Evolutionary conservation across 1,140 invertebrate genomes (phyloP).

Genomic region (Leptinotarsa undecemlineata): DNA sequence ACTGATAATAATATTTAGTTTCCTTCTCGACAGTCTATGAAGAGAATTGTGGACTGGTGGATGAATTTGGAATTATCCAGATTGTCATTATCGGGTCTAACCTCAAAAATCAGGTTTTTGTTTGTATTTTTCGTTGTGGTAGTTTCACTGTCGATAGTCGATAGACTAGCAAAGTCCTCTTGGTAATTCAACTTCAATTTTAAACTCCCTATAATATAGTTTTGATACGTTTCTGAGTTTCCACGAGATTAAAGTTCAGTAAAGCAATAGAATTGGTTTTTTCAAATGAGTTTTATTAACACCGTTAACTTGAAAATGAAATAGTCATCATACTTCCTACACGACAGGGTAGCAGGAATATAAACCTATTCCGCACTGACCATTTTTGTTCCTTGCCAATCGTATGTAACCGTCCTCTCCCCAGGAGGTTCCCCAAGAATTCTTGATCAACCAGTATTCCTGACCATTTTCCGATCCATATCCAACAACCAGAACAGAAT

Average conservation of each 20-base stretch:
- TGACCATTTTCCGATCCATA: background rate
- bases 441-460: slow-evolving; percentile 57
- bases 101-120: too few relatives aligned
- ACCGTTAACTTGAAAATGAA: background rate
- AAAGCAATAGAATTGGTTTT: background rate
- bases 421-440: slow-evolving; percentile 62
- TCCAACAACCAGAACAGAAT: background rate
- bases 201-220: too few relatives aligned
- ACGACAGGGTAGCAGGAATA: slow-evolving; percentile 58
- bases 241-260: background rate
- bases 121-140: too few relatives aligned
- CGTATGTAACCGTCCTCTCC: slow-evolving; percentile 67
- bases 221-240: too few relatives aligned
- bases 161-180: too few relatives aligned
- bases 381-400: slow-evolving; percentile 64
- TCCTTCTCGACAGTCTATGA: too few relatives aligned
- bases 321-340: background rate
- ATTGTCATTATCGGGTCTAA: too few relatives aligned
- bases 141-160: too few relatives aligned
- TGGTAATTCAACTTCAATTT: too few relatives aligned
- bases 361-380: slow-evolving; percentile 69
- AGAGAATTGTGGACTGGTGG: too few relatives aligned
- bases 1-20: too few relatives aligned
- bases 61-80: too few relatives aligned
- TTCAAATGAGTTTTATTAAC: background rate